These are phyloP conservation scores for Holotrichia oblita DNA, from an alignment of 1,140 invertebrate species.

Conservation along the genomic window DNA sequence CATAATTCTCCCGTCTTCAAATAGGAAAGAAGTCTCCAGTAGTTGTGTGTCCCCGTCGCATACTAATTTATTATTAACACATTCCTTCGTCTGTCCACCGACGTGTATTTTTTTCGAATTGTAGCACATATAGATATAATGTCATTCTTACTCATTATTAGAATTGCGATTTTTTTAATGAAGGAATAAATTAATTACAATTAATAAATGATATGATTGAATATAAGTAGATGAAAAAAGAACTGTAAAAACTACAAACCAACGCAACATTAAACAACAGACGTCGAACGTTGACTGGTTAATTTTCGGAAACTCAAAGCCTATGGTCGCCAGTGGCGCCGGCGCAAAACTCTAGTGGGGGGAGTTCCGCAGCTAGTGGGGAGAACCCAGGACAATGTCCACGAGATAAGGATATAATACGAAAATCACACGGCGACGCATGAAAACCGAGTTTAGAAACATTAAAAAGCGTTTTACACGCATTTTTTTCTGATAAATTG, in stretches of 20 bases:
- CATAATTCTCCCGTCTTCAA: conserved; percentile 3
- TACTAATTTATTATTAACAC: conserved; percentile 17
- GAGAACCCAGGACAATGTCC: conserved; percentile 23
- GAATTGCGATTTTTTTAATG: neutral
- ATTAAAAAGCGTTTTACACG: neutral
- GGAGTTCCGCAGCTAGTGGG: neutral
- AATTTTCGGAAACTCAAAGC: conserved; percentile 32
- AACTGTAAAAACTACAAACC: conserved; percentile 7
- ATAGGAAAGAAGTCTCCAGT: neutral
- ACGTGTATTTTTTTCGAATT: neutral
- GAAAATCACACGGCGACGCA: neutral
- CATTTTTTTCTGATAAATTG: neutral
- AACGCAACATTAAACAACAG: neutral
- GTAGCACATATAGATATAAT: neutral
- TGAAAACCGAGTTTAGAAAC: neutral
- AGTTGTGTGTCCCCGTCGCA: conserved; percentile 5
- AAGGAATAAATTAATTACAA: neutral
- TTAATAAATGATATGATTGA: neutral
- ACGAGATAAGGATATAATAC: conserved; percentile 32
- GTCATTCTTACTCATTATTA: neutral
- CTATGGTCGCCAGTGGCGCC: conserved; percentile 30
- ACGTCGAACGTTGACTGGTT: conserved; percentile 33
- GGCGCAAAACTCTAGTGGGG: conserved; percentile 29
- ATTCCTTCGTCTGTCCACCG: neutral
- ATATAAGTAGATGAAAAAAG: neutral